These are phyloP conservation scores for Petrocephalus microphthalmus DNA, from an alignment of 2,113 vertebrate species.

Conservation along the genomic window DNA sequence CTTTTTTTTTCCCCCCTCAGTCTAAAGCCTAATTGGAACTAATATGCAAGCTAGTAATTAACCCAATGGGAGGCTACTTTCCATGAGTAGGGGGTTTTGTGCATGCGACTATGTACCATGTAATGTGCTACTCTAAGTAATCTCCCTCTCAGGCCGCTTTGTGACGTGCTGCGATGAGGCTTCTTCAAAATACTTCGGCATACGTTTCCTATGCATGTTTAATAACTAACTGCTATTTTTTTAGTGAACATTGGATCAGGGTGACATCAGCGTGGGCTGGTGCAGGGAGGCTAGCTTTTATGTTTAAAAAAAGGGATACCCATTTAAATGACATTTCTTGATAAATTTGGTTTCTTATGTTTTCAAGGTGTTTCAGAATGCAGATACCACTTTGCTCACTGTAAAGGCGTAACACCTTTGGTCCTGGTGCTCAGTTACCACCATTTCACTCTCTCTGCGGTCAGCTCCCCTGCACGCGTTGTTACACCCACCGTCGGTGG, in stretches of 20 bases:
- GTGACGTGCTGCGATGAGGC: neutral
- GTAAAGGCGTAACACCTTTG: neutral
- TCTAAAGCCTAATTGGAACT: neutral
- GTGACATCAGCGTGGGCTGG: neutral
- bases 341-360: no score
- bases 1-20: neutral
- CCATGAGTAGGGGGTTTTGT: neutral
- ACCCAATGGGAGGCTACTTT: neutral
- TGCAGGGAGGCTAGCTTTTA: neutral
- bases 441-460: neutral
- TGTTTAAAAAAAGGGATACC: neutral
- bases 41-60: no score
- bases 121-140: neutral
- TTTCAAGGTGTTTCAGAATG: neutral
- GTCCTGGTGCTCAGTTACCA: neutral
- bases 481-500: neutral
- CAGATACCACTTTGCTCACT: neutral
- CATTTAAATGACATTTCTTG: neutral
- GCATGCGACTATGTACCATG: neutral
- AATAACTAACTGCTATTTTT: neutral
- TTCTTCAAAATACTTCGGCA: neutral
- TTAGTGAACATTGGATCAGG: neutral
- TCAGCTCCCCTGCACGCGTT: neutral
- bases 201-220: neutral
- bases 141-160: neutral